Conservation (phyloP, 1,140 invertebrate species). For the silkworm (Bombyx mori) region DNA sequence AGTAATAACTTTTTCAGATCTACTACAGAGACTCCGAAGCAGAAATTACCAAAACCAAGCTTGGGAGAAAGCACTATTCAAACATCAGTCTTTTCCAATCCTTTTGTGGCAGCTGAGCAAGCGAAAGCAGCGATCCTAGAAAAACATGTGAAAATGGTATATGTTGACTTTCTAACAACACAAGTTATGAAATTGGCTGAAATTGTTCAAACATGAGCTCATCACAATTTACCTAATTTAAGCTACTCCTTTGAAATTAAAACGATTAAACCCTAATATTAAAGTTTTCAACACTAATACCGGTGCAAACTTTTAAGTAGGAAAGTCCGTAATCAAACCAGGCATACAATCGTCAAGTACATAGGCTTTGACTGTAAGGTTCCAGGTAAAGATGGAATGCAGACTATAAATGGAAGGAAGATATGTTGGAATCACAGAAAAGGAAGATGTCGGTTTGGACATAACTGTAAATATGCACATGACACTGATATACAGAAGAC, state of each 20-base stretch:
- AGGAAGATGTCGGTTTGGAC: conserved; percentile 90
- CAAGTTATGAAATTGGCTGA: conserved; percentile 1
- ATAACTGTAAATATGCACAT: conserved; percentile 93
- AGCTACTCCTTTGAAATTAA: not conserved
- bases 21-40: conserved; percentile 31
- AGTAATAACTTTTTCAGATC: conserved; percentile 18
- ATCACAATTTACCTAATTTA: not conserved
- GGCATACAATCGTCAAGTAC: conserved; percentile 70
- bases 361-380: conserved; percentile 72
- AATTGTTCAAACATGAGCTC: not conserved
- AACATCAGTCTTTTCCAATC: conserved; percentile 86
- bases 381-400: conserved; percentile 78
- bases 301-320: conserved; percentile 7
- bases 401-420: conserved; percentile 88
- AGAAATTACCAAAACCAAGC: conserved; percentile 62
- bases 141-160: conserved; percentile 94
- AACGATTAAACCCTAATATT: too few species aligned
- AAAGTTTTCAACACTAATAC: not conserved
- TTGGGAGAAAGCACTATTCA: conserved; percentile 50
- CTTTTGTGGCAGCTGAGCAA: conserved; percentile 90
- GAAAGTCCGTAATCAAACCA: conserved; percentile 40
- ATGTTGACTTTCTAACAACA: conserved; percentile 65
- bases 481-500: conserved; percentile 84
- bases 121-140: conserved; percentile 89
- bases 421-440: conserved; percentile 95